Conservation (phyloP, 2,888 invertebrate species). For the Oxyteleia sp. region DNA sequence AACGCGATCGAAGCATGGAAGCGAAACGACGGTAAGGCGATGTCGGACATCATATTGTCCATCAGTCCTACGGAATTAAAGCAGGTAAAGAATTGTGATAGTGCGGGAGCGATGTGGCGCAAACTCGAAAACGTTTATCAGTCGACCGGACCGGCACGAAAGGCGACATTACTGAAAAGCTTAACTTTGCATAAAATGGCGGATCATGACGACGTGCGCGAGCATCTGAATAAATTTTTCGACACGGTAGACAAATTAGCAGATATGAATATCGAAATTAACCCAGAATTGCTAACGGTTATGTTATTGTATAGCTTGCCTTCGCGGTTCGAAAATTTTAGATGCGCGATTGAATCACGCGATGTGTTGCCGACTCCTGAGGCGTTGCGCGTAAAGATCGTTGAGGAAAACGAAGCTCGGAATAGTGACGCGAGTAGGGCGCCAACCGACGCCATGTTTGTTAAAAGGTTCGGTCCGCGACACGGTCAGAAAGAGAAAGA, state of each 20-base stretch:
- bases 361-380: not conserved
- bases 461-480: not conserved
- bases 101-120: not conserved
- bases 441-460: not conserved
- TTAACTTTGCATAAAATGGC: not conserved
- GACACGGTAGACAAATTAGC: not conserved
- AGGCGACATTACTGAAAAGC: not conserved
- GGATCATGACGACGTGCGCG: not conserved
- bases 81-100: conserved; percentile 1
- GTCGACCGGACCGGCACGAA: no score
- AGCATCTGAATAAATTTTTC: not conserved
- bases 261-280: not conserved
- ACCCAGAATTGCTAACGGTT: not conserved
- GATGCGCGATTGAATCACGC: not conserved
- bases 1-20: conserved; percentile 1
- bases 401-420: not conserved
- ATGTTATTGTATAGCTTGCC: not conserved
- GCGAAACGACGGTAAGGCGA: not conserved
- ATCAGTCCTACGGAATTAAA: not conserved
- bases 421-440: not conserved
- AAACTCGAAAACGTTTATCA: conserved; percentile 6
- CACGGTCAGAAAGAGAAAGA: not conserved
- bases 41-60: not conserved
- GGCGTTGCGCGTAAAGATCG: not conserved
- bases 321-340: not conserved